Evolutionary conservation across 2,797 vertebrate genomes (phyloP), one percentile per base, ranked within the genome.

Genomic region (Nannoperca obscura): DNA sequence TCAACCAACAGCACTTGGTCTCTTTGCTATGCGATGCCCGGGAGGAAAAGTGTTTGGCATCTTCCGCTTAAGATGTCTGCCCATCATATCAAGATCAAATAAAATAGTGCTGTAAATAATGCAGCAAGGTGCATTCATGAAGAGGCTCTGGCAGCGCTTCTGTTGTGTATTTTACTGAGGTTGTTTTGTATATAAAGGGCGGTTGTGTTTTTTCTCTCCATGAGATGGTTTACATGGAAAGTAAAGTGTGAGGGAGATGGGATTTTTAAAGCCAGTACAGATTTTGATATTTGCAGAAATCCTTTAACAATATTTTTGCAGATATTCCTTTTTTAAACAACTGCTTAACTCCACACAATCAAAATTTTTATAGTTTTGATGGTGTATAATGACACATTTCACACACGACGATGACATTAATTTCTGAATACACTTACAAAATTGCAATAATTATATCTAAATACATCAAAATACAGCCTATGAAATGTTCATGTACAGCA

Each of bases 101-200:
- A 91, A 94, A 95, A 93, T 91, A 87, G 90, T 91, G 93, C 93
- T 94, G 93, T 94, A 93, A 94, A 95, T 94, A 95, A 89, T 92
- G 92, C 93, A 94, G 94, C 89, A 81, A 92, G 83, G 88, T 94
- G 93, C 94, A 92, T 94, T 90, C 81, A 86, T 83, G 86, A 89
- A 63, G 27, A 82, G 80, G 58, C 68, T 87, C 73, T 52, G 22
- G 57, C 50, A 50, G 12, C 77, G 47, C 46, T 78, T 80, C 57
- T 79, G 15, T 84, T 75, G 4, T 46, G 36, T 34, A 13, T 50
- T 71, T 62, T 19, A 9, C 22, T 65, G 38, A 50, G 8, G 27
- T 63, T 65, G 62, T 19, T 19, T 0, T 27, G 17, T 68, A 0
- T 24, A 11, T 17, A 9, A 36, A 55, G 46, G n/a, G 9, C 52